Evolutionary conservation across 2,888 invertebrate species (phyloP), one percentile per base, ranked within the genome.

Genomic region (Spisula solida): DNA sequence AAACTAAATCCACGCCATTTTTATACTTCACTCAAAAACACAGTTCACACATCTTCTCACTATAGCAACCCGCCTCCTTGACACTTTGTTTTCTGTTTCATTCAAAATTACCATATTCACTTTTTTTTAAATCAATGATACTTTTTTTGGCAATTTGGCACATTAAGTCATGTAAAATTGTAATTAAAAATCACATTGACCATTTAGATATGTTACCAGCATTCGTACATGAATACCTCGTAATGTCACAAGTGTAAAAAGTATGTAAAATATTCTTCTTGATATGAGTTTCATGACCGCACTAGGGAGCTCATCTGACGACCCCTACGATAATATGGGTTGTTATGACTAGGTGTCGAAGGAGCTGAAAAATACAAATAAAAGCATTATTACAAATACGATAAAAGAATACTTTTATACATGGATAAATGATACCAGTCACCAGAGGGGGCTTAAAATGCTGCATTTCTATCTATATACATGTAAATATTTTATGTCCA

Each of bases 321-420:
- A 78, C 92, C 88, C 88, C 93, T 87, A 79, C 87, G 90, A 82
- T 93, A 93, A 83, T 94, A 94, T 86, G 94, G 94, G 82, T 94
- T 94, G 86, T 93, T 92, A 88, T 93, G 92, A 92, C 93, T 93
- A 90, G 94, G 93, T 80, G 93, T 93, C 88, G 94, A 94, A 86
- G 94, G 94, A 86, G 93, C 94, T 94, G 92, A 48, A 93, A 92
- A 90, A 79, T 31, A 31, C 87, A 16, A 86, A 79, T 16, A 48
- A 51, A 47, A 88, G 20, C 1, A 20, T 60, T n/a, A n/a, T 66
- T n/a, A 66, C n/a, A 66, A 66, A 66, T 66, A n/a, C 10, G 25
- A 66, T n/a, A 25, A 66, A 66, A 66, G 25, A 10, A 25, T 66
- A 66, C 25, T 25, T 66, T 66, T 5, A 14, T n/a, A n/a, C 18